These are phyloP conservation scores for Lepidotrigona ventralis DNA, from an alignment of 1,140 invertebrate genomes.

Conservation along the genomic window DNA sequence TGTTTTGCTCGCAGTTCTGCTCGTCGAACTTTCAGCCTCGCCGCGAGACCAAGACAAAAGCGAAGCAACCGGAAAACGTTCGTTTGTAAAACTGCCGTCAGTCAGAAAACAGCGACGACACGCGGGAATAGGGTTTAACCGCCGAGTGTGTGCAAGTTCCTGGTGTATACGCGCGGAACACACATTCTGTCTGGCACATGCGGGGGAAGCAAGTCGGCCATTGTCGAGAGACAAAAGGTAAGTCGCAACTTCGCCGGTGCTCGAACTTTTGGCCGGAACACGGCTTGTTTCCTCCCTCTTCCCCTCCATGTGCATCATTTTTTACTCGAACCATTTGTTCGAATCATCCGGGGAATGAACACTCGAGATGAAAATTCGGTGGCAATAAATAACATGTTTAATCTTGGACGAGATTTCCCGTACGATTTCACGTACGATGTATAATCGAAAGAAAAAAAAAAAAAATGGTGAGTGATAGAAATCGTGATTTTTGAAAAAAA, in stretches of 20 bases:
- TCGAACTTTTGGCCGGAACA: constrained; percentile 42
- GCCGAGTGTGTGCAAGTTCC: constrained; percentile 7
- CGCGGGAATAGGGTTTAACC: constrained; percentile 21
- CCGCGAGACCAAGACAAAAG: not conserved
- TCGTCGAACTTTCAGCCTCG: not conserved
- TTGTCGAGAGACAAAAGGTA: constrained; percentile 56
- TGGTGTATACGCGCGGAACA: constrained; percentile 23
- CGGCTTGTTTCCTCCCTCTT: not conserved
- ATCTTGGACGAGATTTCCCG: no score
- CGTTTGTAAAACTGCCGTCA: constrained; percentile 15
- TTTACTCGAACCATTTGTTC: not conserved
- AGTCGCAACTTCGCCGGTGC: constrained; percentile 46
- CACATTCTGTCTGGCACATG: not conserved
- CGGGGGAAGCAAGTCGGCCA: constrained; percentile 36
- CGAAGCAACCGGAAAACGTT: not conserved
- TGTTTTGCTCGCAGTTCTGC: not conserved
- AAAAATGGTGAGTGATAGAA: no score
- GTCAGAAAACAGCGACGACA: constrained; percentile 19
- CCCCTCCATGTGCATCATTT: constrained; percentile 12
- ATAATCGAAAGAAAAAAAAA: no score
- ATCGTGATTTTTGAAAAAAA: no score
- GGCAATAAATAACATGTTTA: no score
- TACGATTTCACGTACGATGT: no score
- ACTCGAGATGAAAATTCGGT: no score
- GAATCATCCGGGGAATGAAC: not conserved